phyloP scores from a whole-genome alignment of 2,888 invertebrate genomes.

The Schrankia costaestrigalis region DNA sequence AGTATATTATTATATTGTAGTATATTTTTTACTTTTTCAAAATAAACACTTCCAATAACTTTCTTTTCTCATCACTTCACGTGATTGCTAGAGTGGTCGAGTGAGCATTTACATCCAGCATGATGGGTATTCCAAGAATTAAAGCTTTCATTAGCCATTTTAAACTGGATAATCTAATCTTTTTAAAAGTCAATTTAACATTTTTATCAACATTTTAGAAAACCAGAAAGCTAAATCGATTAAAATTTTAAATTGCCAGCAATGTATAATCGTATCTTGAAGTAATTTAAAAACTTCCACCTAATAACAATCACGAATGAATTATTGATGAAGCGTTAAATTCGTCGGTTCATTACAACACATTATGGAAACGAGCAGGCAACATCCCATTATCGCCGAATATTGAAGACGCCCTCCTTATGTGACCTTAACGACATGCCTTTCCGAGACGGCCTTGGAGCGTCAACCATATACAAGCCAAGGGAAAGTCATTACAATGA shows the following conservation, averaged over 20 bases:
- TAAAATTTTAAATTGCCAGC: conserved; percentile 4
- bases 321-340: conserved; percentile 60
- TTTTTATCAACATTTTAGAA: background rate
- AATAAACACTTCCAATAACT: too few species aligned
- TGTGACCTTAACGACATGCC: conserved; percentile 14
- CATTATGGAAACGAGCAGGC: conserved; percentile 52
- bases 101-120: too few species aligned
- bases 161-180: too few species aligned
- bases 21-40: too few species aligned
- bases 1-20: too few species aligned
- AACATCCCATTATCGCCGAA: conserved; percentile 54
- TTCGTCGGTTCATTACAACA: conserved; percentile 53
- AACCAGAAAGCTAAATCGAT: conserved; percentile 4
- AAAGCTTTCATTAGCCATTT: too few species aligned
- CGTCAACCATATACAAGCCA: conserved; percentile 1
- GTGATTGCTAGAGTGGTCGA: too few species aligned
- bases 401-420: conserved; percentile 35
- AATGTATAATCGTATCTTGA: conserved; percentile 1
- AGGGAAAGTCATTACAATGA: conserved; percentile 23
- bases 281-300: conserved; percentile 20
- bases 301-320: conserved; percentile 52
- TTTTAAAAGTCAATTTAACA: too few species aligned
- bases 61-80: too few species aligned
- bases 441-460: conserved; percentile 14
- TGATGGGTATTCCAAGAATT: too few species aligned